Base-by-base conservation (phyloP, 2,797 vertebrate genomes). In the Artibeus lituratus region DNA sequence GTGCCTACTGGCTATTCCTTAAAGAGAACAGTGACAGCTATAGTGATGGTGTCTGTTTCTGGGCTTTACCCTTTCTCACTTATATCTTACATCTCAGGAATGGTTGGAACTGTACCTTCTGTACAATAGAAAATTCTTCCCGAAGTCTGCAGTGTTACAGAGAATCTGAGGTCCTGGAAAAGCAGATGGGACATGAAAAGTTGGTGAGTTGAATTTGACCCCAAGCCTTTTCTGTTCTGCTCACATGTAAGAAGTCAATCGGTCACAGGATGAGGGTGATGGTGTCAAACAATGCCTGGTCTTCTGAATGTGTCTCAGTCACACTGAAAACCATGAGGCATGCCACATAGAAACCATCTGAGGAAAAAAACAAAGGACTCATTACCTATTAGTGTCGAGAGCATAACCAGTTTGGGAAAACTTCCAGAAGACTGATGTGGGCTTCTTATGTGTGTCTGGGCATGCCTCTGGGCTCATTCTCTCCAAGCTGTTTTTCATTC, bases 71-170 rank as follows among this genome's bases (percentile, higher is more conserved):
- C 51, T n/a, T 77, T 9, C 65, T 94, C 15, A 95, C 73, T 47
- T 51, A 10, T 39, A 3, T 55, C 14, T 0, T 0, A 84, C 51
- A 49, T 88, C 80, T 51, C 37, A 98, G 98, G 14, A 69, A 0
- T 16, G 81, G 42, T 0, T 97, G 96, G 95, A 92, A 77, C 18
- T 98, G 98, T 55, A 96, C 90, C 67, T 97, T 96, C 94, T 98
- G 98, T 32, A 7, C 2, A 21, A n/a, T 32, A 49, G 39, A 65
- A 1, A 65, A 55, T 24, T 22, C 5, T n/a, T 49, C 10, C 1
- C 10, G 21, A 44, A 73, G 26, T 6, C 49, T 22, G 7, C 35
- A 29, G 39, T 9, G 6, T 42, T 22, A 37, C 1, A 0, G 0
- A 10, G 72, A 81, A n/a, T 44, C 57, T 26, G 32, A 80, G 80